These are phyloP conservation scores for Saguinus midas DNA, from an alignment of 2,113 vertebrate species.

Conservation along the genomic window DNA sequence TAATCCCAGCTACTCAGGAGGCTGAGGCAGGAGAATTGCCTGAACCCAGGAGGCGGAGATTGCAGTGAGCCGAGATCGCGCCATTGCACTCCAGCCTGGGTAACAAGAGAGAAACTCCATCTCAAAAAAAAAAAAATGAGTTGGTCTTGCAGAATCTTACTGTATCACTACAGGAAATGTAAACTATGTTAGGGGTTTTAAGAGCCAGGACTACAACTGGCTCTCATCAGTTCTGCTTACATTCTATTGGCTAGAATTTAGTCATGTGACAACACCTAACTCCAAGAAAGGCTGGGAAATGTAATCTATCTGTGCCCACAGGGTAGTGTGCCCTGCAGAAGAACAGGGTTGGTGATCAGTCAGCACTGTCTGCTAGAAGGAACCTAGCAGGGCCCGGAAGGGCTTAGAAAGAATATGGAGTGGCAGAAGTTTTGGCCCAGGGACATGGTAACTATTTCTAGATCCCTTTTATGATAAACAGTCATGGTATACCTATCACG, in stretches of 20 bases:
- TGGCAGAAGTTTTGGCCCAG: not conserved
- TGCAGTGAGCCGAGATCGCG: too few species aligned
- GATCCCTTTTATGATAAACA: not conserved
- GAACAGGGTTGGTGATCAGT: not conserved
- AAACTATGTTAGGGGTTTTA: not conserved
- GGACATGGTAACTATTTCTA: not conserved
- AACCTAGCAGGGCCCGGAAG: too few species aligned
- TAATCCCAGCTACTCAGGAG: too few species aligned
- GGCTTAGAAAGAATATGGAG: not conserved
- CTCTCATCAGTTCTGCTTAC: not conserved
- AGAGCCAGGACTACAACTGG: not conserved
- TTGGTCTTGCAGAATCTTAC: not conserved
- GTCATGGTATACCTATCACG: too few species aligned
- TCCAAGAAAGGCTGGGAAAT: not conserved
- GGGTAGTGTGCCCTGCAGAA: not conserved
- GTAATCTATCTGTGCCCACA: not conserved
- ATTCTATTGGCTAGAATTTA: not conserved
- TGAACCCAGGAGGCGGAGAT: too few species aligned
- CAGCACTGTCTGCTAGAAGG: not conserved
- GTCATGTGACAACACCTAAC: not conserved
- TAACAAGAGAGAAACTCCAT: too few species aligned
- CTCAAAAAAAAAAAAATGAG: too few species aligned
- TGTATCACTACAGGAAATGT: not conserved
- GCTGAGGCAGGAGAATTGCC: too few species aligned
- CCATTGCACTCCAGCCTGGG: too few species aligned